These are phyloP conservation scores for Eulacestoma nigropectus DNA, from an alignment of 2,113 vertebrate genomes.

Conservation along the genomic window DNA sequence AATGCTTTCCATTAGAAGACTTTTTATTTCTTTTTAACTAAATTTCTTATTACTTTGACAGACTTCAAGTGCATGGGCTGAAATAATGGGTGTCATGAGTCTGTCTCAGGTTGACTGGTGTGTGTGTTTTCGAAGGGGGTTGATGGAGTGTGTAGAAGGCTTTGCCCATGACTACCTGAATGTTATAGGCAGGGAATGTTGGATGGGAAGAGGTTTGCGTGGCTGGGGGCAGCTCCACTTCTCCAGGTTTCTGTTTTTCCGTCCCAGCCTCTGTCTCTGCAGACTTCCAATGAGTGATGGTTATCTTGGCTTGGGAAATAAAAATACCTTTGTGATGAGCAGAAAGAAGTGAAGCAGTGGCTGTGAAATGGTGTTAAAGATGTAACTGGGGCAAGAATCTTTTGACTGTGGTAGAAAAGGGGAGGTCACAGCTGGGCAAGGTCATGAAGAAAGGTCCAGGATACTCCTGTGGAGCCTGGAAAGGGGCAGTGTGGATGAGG, in stretches of 20 bases:
- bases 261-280: not conserved
- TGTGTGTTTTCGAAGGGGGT: not conserved
- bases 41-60: not conserved
- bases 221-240: not conserved
- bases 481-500: not conserved
- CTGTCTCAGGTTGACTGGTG: not conserved
- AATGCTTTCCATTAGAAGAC: not conserved
- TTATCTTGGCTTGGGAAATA: not conserved
- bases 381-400: not conserved
- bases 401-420: not conserved
- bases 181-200: not conserved
- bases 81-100: not conserved
- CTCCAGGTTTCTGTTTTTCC: not conserved
- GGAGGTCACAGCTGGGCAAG: too few species aligned
- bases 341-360: not conserved
- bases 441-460: not conserved
- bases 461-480: not conserved
- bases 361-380: not conserved
- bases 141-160: rapidly evolving
- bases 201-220: rapidly evolving
- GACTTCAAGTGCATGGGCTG: not conserved
- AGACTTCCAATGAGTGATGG: not conserved
- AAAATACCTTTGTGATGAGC: not conserved
- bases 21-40: not conserved
- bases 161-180: not conserved